A percentile compares a stretch with the other conserved stretches of the same genome.
Evolutionary conservation across 2,113 vertebrate genomes (phyloP).

Genomic region (Megaptera novaeangliae): DNA sequence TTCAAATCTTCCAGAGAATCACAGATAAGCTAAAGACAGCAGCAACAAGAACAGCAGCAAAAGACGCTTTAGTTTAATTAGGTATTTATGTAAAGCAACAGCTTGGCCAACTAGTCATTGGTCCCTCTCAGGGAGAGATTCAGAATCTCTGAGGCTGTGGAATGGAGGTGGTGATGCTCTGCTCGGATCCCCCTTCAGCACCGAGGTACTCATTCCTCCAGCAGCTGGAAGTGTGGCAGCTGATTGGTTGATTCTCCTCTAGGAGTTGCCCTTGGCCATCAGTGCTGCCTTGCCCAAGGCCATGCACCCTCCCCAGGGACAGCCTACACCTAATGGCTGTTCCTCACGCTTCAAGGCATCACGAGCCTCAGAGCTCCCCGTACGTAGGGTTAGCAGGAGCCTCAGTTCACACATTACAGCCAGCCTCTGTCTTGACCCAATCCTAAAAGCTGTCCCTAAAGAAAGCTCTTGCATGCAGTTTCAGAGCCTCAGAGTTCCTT

Average conservation of each 20-base stretch:
- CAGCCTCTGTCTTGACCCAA: neutral
- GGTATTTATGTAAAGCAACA: neutral
- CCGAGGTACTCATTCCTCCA: neutral
- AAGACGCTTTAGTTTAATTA: neutral
- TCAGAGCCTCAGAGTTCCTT: neutral
- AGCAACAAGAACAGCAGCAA: neutral
- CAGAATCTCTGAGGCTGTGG: neutral
- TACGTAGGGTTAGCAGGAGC: accelerated
- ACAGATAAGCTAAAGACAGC: neutral
- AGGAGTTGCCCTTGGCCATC: neutral
- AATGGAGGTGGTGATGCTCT: neutral
- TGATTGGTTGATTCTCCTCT: neutral
- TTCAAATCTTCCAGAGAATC: neutral
- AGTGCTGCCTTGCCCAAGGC: neutral
- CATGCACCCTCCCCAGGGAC: neutral
- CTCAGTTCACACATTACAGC: neutral
- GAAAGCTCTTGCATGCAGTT: neutral
- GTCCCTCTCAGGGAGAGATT: neutral
- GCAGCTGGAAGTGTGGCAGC: neutral
- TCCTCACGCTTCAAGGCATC: neutral
- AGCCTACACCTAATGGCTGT: neutral
- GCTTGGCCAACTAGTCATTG: neutral
- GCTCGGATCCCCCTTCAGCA: neutral
- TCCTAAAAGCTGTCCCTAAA: neutral
- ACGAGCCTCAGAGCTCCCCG: neutral